Conservation (phyloP, 2,888 invertebrate genomes). For the Steromphala cineraria region DNA sequence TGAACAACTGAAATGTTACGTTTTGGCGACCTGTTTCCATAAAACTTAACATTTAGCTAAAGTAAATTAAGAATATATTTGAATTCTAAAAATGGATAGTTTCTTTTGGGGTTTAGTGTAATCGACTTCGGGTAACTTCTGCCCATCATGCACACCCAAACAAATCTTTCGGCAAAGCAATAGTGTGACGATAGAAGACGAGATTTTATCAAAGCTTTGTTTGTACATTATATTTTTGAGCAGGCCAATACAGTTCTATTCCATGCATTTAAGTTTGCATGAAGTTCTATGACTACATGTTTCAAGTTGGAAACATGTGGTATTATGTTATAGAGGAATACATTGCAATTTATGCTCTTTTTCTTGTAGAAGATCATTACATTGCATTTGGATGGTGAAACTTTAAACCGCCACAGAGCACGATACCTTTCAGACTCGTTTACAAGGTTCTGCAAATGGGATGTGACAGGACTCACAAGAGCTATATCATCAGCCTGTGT, state of each 20-base stretch:
- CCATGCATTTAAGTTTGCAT: not conserved
- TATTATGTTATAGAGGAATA: no score
- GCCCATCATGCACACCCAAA: no score
- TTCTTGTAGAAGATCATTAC: not conserved
- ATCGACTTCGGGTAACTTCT: no score
- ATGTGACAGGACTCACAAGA: not conserved
- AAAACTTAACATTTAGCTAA: no score
- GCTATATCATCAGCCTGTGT: conserved; percentile 18
- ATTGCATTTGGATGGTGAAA: no score
- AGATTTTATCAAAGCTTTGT: not conserved
- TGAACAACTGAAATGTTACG: no score
- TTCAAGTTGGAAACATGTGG: not conserved
- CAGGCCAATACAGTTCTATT: not conserved
- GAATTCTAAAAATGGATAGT: no score
- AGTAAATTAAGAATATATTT: no score
- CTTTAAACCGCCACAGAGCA: not conserved
- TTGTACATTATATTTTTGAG: not conserved
- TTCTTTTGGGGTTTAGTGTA: no score
- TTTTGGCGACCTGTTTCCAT: no score
- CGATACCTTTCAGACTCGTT: not conserved
- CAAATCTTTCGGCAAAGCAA: no score
- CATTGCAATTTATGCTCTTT: no score
- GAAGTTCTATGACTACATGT: not conserved
- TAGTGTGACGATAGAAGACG: not conserved
- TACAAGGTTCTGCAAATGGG: not conserved